Conservation (phyloP, 1,140 invertebrate genomes). For the Drosophila elegans region DNA sequence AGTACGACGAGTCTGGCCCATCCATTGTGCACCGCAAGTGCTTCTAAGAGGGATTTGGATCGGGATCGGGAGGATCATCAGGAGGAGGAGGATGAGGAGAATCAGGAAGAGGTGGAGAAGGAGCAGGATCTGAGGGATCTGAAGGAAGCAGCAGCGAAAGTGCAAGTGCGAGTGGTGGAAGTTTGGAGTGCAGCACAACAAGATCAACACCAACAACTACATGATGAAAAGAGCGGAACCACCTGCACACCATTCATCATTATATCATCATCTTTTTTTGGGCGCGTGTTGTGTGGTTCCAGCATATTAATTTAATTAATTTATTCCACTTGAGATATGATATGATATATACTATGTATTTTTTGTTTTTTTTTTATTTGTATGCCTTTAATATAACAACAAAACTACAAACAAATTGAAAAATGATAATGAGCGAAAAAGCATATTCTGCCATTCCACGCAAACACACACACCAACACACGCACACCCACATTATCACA, state of each 20-base stretch:
- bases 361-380: conserved; percentile 77
- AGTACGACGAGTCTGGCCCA: conserved; percentile 97
- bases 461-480: conserved; percentile 34
- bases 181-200: conserved; percentile 67
- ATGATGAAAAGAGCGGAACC: conserved; percentile 34
- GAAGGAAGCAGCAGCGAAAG: conserved; percentile 29
- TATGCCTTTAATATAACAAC: conserved; percentile 79
- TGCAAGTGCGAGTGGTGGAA: conserved; percentile 56
- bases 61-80: background rate
- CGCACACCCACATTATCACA: conserved; percentile 24
- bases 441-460: conserved; percentile 75
- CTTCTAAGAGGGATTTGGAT: conserved; percentile 89
- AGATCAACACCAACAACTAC: conserved; percentile 40
- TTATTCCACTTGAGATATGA: conserved; percentile 77
- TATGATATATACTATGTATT: conserved; percentile 70
- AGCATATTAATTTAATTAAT: conserved; percentile 79
- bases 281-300: conserved; percentile 66
- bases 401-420: conserved; percentile 43
- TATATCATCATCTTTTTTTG: conserved; percentile 55
- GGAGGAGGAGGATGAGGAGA: background rate
- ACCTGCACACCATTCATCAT: conserved; percentile 38
- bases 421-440: conserved; percentile 44
- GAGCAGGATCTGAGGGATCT: conserved; percentile 5
- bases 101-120: conserved; percentile 20
- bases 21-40: conserved; percentile 97